Evolutionary conservation across 2,797 vertebrate genomes (phyloP), one percentile per base, ranked within the genome.

Genomic region (Arvicola amphibius): DNA sequence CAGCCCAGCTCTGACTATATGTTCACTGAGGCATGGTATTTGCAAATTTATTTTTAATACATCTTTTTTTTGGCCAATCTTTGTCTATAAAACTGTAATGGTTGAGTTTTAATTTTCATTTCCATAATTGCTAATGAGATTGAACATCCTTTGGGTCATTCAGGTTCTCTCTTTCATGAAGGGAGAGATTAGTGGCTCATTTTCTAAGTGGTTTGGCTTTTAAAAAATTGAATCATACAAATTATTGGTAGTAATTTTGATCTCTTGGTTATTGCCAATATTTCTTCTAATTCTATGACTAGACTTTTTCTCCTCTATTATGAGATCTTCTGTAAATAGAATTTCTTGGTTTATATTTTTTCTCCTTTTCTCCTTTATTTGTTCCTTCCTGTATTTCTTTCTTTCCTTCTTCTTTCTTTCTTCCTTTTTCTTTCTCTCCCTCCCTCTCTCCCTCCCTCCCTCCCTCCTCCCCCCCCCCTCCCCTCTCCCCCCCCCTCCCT

Each of bases 191-290:
- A 14, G 87, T 65, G 34, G 37, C 29, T 95, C 73, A 21, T 90
- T 91, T 94, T 53, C 63, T 76, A n/a, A 59, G 32, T 87, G 84
- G 73, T 92, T 94, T 85, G 59, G 8, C 65, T 95, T 90, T 96
- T 73, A 5, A 48, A 93, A 86, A 84, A 69, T 83, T 74, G 17
- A 92, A 46, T 92, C 77, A 85, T 89, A 6, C 4, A 76, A 87
- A 29, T 79, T 91, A 84, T 56, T 80, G 77, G 61, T 51, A 88
- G 94, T 73, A 23, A 29, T 95, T 95, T 71, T 91, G 53, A 95
- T 88, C 32, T 7, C 13, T 80, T 65, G 89, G 53, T 92, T 59
- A 77, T 37, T 69, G 34, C n/a, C n/a, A 81, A 4, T 80, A 83
- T 91, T 95, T 90, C 93, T 27, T 92, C 34, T 19, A 90, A 25